These are phyloP conservation scores for Microhierax caerulescens DNA, from an alignment of 2,797 vertebrate species.

Conservation along the genomic window DNA sequence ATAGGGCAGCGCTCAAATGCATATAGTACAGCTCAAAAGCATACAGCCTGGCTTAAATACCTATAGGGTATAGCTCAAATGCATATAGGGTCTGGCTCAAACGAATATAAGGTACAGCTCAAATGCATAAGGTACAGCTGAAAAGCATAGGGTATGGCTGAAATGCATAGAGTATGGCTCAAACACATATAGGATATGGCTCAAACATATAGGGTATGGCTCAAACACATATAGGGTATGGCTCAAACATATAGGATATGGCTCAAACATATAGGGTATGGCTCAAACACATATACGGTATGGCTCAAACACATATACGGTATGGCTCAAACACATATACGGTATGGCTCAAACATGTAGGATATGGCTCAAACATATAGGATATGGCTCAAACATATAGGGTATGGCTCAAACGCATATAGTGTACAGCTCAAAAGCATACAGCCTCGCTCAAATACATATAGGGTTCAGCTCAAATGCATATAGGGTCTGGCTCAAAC, in stretches of 20 bases:
- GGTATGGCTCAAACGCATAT: no score
- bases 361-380: background rate
- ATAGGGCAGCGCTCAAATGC: rapidly evolving
- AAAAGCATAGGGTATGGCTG: rapidly evolving
- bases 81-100: no score
- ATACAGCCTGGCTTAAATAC: rapidly evolving
- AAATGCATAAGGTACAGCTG: rapidly evolving
- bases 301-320: rapidly evolving
- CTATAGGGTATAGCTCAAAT: rapidly evolving
- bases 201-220: rapidly evolving
- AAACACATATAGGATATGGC: rapidly evolving
- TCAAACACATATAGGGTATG: rapidly evolving
- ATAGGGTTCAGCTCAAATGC: no score
- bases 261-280: background rate
- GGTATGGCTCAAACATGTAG: no score
- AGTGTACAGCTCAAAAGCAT: no score
- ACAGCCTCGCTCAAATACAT: no score
- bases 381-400: no score
- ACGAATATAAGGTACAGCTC: no score
- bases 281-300: no score
- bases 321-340: rapidly evolving
- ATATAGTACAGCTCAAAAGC: rapidly evolving
- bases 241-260: background rate
- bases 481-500: no score
- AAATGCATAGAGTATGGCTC: background rate